Base-by-base conservation (phyloP, 2,797 vertebrate genomes). In the Onychomys torridus region DNA sequence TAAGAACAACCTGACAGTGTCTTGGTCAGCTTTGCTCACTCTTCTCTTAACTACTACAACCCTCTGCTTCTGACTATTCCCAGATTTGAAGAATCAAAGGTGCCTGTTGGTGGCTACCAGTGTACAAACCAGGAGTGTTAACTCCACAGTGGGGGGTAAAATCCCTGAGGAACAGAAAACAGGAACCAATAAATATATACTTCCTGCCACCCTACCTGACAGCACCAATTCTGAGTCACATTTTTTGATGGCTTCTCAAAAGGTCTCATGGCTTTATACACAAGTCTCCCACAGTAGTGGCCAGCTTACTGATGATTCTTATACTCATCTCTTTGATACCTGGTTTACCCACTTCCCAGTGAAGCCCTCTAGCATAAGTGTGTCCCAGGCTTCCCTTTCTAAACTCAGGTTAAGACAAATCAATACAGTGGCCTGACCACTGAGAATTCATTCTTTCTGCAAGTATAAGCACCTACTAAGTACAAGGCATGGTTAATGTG, bases 111-210 rank as follows among this genome's bases (percentile, higher is more conserved):
- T 69, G 7, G 19, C 49, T 29, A 29, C 7, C 7, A 11, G 3
- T 0, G 3, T 23, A 29, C 55, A 32, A 11, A 37, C 5, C 23
- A 55, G 16, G 34, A 11, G 10, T 6, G 6, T 29, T 59, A 75
- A 43, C 9, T 11, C 21, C 8, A 43, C n/a, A 0, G 0, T 55
- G 40, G 29, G 23, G 43, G 0, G 34, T 29, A 11, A 6, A 6
- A 12, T 43, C 16, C 37, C 29, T 57, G 49, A 29, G 27, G 27
- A 17, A 49, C 17, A 73, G 52, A 49, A 32, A 23, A 55, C 13
- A 7, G 32, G 14, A 61, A 55, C 13, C n/a, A 25, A 34, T 43
- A 43, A 27, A 27, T 21, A 81, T 14, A 32, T 34, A 7, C 29
- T 76, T 69, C 40, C 40, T 81, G 27, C 34, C 32, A 46, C 11